These are phyloP conservation scores for Micoletzkya japonica DNA, from an alignment of 2,888 invertebrate genomes.

Conservation along the genomic window DNA sequence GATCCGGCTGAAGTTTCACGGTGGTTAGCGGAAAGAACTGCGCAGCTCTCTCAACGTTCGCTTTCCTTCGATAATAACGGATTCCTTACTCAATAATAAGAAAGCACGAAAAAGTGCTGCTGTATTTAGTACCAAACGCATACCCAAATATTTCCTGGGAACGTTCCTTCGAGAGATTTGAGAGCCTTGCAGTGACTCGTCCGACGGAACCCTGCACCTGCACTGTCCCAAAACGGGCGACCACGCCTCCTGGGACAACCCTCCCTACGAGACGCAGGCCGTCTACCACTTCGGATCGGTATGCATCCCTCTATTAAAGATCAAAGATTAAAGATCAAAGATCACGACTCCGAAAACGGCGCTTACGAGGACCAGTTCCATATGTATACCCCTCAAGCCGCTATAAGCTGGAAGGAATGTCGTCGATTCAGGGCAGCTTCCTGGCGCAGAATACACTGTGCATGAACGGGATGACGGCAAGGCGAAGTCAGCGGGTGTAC, in stretches of 20 bases:
- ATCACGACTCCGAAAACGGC: no score
- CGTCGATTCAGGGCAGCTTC: constrained; percentile 33
- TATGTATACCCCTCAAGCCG: no score
- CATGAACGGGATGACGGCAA: constrained; percentile 46
- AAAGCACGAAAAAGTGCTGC: no score
- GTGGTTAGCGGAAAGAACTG: no score
- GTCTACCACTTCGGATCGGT: constrained; percentile 49
- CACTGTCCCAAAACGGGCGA: constrained; percentile 50
- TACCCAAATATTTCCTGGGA: neutral
- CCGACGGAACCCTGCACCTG: constrained; percentile 43
- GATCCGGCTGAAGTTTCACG: no score
- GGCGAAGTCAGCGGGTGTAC: constrained; percentile 70
- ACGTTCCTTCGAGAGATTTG: constrained; percentile 34
- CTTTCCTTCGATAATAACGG: no score
- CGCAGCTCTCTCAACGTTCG: no score
- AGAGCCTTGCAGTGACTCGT: constrained; percentile 45
- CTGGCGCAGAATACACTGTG: constrained; percentile 61
- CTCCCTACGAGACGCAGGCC: constrained; percentile 55
- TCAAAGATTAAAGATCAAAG: no score
- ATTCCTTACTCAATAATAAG: no score
- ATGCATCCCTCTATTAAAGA: no score
- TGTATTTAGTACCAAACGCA: neutral
- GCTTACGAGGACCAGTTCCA: no score
- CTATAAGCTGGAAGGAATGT: no score
- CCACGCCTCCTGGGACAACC: constrained; percentile 49